A percentile compares a stretch with the other conserved stretches of the same genome.
Evolutionary conservation across 23 tunicate genomes (phyloP).

Genomic region (Halocynthia roretzi): DNA sequence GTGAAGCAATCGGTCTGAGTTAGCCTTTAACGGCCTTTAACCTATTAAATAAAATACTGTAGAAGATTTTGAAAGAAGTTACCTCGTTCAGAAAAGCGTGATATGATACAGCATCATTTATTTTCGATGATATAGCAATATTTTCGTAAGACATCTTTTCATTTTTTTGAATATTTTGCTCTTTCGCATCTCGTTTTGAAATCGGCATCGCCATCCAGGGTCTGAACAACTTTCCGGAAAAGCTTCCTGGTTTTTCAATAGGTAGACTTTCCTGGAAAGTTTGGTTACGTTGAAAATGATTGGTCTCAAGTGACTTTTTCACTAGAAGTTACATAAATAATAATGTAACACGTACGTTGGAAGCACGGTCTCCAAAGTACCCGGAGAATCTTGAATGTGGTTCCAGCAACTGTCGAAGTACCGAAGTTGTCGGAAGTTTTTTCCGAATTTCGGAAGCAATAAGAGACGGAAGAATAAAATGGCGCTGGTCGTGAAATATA

Average conservation of each 20-base stretch:
- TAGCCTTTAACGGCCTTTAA: no score
- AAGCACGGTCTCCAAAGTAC: conserved; percentile 53
- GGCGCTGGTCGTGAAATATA: conserved; percentile 51
- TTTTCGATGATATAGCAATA: conserved; percentile 14
- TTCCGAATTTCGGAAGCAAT: conserved; percentile 37
- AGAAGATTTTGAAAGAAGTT: neutral
- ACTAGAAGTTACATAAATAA: neutral
- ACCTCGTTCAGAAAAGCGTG: conserved; percentile 30
- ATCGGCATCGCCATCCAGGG: conserved; percentile 71
- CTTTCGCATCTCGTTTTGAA: neutral
- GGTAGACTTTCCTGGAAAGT: conserved; percentile 45
- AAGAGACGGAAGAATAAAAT: conserved; percentile 59
- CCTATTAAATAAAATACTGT: no score
- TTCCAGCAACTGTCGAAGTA: conserved; percentile 55
- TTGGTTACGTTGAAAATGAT: neutral
- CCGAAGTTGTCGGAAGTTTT: conserved; percentile 30
- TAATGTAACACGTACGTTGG: conserved; percentile 61
- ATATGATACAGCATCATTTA: conserved; percentile 45
- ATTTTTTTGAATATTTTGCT: conserved; percentile 33
- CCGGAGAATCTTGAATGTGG: conserved; percentile 78
- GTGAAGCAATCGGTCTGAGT: no score
- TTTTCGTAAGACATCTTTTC: conserved; percentile 47
- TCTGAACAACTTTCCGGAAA: conserved; percentile 35
- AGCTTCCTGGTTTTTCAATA: conserved; percentile 30
- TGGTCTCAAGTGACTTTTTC: neutral